Conservation (phyloP, 37 sponge, comb jelly and placozoan genomes). For the Amphimedon queenslandica region DNA sequence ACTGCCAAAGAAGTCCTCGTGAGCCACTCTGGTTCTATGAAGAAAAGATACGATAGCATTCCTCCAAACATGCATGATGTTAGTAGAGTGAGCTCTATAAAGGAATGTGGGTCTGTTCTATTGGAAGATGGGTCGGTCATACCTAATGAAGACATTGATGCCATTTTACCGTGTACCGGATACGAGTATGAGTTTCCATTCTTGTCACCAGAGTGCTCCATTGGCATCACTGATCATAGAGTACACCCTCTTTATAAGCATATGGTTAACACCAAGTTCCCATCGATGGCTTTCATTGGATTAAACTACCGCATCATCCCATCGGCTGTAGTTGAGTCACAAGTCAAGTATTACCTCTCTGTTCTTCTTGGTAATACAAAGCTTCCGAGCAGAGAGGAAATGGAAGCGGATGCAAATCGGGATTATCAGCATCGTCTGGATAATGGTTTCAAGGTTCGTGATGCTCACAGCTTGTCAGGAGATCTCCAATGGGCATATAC, state of each 20-base stretch:
- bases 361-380: slow-evolving; percentile 43
- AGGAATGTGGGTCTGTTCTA: slow-evolving; percentile 18
- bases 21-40: slow-evolving; percentile 7
- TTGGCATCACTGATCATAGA: slow-evolving; percentile 19
- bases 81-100: slow-evolving; percentile 6
- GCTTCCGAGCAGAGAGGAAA: slow-evolving; percentile 58
- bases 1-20: slow-evolving; percentile 40
- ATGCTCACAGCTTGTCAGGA: slow-evolving; percentile 46
- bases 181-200: slow-evolving; percentile 72
- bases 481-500: slow-evolving; percentile 47
- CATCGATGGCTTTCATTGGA: slow-evolving; percentile 69
- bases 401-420: slow-evolving; percentile 33
- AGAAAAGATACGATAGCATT: neutral
- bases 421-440: slow-evolving; percentile 27
- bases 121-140: slow-evolving; percentile 24
- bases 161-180: slow-evolving; percentile 68
- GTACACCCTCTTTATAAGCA: slow-evolving; percentile 73
- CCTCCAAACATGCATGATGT: slow-evolving; percentile 52
- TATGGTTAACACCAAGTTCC: slow-evolving; percentile 51
- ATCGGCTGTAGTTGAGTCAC: slow-evolving; percentile 42
- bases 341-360: slow-evolving; percentile 35
- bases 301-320: slow-evolving; percentile 24
- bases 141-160: slow-evolving; percentile 29
- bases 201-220: slow-evolving; percentile 39
- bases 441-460: slow-evolving; percentile 15